Evolutionary conservation across 2,888 invertebrate species (phyloP).

Genomic region (Endotricha flammealis): DNA sequence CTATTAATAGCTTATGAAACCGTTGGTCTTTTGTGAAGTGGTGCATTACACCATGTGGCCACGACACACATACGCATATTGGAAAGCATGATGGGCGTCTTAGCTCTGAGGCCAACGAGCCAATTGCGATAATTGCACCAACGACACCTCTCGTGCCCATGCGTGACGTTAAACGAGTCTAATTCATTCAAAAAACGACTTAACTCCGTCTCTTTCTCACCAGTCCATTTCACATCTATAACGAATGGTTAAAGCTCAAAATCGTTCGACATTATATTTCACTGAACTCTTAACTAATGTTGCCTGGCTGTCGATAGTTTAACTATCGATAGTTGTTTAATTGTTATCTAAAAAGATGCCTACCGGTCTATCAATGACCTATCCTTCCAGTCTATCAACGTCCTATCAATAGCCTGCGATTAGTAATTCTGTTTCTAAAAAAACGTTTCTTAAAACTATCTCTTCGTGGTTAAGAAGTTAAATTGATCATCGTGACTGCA

Average conservation of each 20-base stretch:
- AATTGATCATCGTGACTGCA: no score
- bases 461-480: no score
- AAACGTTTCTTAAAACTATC: no score
- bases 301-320: no score
- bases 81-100: conserved; percentile 65
- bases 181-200: conserved; percentile 39
- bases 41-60: conserved; percentile 8
- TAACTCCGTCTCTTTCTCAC: conserved; percentile 28
- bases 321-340: no score
- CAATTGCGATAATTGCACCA: conserved; percentile 75
- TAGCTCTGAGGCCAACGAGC: conserved; percentile 65
- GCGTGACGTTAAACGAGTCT: conserved; percentile 60
- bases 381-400: no score
- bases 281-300: conserved; percentile 20
- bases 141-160: conserved; percentile 70
- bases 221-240: conserved; percentile 37
- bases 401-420: no score
- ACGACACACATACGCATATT: conserved; percentile 28
- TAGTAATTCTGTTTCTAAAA: no score
- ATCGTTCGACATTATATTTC: conserved; percentile 27
- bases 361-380: no score
- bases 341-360: no score
- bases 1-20: not conserved
- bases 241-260: conserved; percentile 37
- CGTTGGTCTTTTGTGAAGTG: conserved; percentile 1